A percentile compares a stretch with the other conserved stretches of the same genome.
Conservation (phyloP, 2,113 vertebrate species). For the Eubucco bourcierii region DNA sequence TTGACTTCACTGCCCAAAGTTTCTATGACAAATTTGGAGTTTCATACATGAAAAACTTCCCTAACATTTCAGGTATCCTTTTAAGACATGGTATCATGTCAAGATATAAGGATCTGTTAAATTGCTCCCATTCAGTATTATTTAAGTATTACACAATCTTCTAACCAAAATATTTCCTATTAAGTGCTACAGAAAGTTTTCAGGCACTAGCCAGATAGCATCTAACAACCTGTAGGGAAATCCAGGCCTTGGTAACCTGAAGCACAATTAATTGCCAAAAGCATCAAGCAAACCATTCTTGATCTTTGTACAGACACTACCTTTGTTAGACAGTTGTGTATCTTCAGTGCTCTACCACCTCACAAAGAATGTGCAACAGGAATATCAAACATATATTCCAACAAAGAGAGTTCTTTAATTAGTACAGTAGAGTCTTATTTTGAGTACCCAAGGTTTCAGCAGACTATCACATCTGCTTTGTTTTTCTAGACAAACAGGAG, state of each 20-base stretch:
- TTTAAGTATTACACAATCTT: not conserved
- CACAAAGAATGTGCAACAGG: not conserved
- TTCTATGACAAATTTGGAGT: not conserved
- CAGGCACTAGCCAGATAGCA: not conserved
- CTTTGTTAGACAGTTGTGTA: not conserved
- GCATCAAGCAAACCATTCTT: not conserved
- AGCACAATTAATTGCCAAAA: not conserved
- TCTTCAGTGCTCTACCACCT: not conserved
- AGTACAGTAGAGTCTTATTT: not conserved
- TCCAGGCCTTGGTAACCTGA: slow-evolving; percentile 1
- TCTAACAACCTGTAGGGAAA: not conserved
- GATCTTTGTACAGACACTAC: slow-evolving; percentile 44
- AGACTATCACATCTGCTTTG: slow-evolving; percentile 14
- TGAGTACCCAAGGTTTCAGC: not conserved
- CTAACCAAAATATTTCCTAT: not conserved
- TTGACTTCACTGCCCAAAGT: not conserved
- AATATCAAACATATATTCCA: not conserved
- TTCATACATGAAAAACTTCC: not conserved
- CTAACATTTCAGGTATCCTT: not conserved
- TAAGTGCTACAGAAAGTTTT: not conserved
- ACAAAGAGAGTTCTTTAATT: slow-evolving; percentile 9
- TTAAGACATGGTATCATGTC: not conserved
- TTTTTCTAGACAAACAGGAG: not conserved
- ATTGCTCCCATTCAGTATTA: not conserved
- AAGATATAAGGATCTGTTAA: not conserved